Conservation (phyloP, 1,140 invertebrate genomes). For the Euschistus heros region DNA sequence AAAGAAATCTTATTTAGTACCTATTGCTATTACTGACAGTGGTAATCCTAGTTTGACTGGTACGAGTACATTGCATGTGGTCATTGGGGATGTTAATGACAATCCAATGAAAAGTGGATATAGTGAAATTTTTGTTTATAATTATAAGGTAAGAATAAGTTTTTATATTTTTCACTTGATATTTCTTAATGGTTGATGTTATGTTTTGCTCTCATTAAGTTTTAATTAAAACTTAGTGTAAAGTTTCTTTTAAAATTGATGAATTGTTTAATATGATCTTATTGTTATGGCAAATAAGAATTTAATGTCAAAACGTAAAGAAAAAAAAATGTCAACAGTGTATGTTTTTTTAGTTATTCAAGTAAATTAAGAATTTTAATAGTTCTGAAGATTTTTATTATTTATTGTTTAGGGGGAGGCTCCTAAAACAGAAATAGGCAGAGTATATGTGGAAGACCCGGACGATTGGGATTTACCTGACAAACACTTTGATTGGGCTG, state of each 20-base stretch:
- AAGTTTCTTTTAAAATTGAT: background rate
- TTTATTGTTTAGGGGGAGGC: constrained; percentile 44
- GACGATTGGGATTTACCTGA: constrained; percentile 91
- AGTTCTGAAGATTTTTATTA: too few species aligned
- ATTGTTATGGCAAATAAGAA: background rate
- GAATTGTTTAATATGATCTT: background rate
- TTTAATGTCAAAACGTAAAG: background rate
- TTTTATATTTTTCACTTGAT: background rate
- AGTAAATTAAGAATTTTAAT: too few species aligned
- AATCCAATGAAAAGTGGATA: constrained; percentile 69
- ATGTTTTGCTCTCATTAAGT: background rate
- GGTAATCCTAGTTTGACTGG: constrained; percentile 58
- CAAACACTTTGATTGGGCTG: constrained; percentile 65
- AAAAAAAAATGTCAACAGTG: too few species aligned
- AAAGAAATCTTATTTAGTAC: constrained; percentile 73
- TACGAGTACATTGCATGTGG: constrained; percentile 65
- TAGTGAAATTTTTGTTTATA: constrained; percentile 84
- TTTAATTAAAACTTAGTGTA: too few species aligned
- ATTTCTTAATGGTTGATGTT: background rate
- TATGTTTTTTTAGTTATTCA: too few species aligned
- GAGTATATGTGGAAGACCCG: constrained; percentile 79
- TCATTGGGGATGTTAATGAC: constrained; percentile 86
- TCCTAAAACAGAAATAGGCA: constrained; percentile 67
- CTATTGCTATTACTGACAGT: constrained; percentile 76
- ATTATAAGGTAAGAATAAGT: constrained; percentile 54